Conservation (phyloP, 2,113 vertebrate species). For the Opisthocomus hoazin region DNA sequence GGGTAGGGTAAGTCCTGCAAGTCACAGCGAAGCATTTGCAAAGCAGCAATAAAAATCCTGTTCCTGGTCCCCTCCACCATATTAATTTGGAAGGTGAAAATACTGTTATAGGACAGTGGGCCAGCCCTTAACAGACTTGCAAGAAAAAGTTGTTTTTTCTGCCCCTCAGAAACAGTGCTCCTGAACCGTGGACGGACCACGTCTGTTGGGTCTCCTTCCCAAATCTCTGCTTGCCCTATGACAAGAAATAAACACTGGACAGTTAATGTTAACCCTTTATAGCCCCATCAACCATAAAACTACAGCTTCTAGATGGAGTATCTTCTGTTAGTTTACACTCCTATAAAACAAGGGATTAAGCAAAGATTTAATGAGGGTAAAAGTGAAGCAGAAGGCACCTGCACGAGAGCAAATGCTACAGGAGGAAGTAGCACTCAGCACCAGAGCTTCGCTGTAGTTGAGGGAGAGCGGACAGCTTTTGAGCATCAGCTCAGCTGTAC, state of each 20-base stretch:
- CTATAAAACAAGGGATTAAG: background rate
- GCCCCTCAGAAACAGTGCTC: accelerated
- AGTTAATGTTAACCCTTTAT: background rate
- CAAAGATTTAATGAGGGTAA: background rate
- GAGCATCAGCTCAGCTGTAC: background rate
- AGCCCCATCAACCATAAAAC: background rate
- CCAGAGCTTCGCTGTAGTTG: background rate
- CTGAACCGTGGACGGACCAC: accelerated
- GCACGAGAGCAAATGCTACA: accelerated
- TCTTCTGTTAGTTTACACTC: background rate
- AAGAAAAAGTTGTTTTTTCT: background rate
- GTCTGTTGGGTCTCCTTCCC: background rate
- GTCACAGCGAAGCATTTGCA: background rate
- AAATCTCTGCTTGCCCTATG: background rate
- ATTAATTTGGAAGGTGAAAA: background rate
- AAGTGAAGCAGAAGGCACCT: background rate
- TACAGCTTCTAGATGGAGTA: background rate
- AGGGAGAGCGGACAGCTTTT: background rate
- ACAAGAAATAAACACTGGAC: background rate
- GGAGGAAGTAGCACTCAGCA: accelerated
- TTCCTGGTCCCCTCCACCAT: background rate
- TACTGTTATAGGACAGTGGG: background rate
- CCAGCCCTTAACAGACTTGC: background rate
- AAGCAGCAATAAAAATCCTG: background rate
- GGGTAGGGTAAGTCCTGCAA: accelerated